Evolutionary conservation across 2,113 vertebrate species (phyloP).

Genomic region (Pelusios castaneus): DNA sequence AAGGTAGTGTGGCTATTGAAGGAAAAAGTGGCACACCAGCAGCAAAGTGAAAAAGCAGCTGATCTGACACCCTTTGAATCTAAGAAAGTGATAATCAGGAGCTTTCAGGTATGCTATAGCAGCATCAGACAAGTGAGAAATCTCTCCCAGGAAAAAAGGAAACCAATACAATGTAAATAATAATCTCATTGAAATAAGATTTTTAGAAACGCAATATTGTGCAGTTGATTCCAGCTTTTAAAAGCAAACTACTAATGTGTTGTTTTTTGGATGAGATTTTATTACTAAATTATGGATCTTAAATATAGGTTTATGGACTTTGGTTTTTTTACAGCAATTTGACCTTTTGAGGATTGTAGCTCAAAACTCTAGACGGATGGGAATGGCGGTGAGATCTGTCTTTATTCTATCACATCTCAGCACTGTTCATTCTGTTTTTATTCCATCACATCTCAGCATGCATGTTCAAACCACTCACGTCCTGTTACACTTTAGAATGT

Average conservation of each 20-base stretch:
- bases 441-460: background rate
- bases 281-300: background rate
- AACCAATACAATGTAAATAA: background rate
- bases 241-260: background rate
- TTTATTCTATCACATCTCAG: background rate
- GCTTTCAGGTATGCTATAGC: background rate
- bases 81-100: background rate
- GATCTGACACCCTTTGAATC: conserved; percentile 3
- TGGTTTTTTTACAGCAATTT: background rate
- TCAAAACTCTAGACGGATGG: background rate
- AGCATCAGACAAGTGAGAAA: background rate
- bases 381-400: background rate
- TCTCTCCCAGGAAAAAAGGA: background rate
- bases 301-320: background rate
- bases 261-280: background rate
- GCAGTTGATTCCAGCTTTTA: background rate
- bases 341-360: background rate
- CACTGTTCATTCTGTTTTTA: background rate
- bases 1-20: background rate
- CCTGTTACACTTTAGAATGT: background rate
- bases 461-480: background rate
- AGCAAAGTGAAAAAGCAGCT: background rate
- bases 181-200: background rate
- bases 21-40: background rate
- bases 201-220: background rate